A percentile compares a stretch with the other conserved stretches of the same genome.
phyloP scores from a whole-genome alignment of 2,113 vertebrate species.

The Uria aalge region DNA sequence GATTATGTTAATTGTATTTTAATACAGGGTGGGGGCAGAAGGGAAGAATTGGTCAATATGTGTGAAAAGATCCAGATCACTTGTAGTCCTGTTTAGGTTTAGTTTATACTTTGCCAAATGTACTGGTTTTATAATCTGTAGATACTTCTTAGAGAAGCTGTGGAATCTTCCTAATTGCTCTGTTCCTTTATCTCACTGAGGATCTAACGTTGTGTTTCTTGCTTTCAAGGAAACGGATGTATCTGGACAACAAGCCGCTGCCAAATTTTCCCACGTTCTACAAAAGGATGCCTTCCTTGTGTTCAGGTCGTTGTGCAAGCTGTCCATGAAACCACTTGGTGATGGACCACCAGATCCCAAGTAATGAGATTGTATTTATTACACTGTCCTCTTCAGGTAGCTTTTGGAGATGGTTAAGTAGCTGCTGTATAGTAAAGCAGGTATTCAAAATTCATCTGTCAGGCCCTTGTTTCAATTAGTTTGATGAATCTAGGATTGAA shows the following conservation, averaged over 20 bases:
- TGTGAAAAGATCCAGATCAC: background rate
- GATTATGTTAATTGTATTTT: background rate
- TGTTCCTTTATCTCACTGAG: background rate
- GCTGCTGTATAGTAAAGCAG: background rate
- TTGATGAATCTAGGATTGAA: background rate
- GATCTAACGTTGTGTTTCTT: background rate
- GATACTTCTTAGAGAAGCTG: background rate
- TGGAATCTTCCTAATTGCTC: background rate
- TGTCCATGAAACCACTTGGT: slow-evolving; percentile 97
- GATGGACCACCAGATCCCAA: slow-evolving; percentile 98
- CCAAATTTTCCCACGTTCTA: slow-evolving; percentile 90
- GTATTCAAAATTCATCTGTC: background rate
- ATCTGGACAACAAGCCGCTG: slow-evolving; percentile 75
- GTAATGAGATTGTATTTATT: slow-evolving; percentile 69
- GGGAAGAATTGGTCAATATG: background rate
- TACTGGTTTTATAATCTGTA: background rate
- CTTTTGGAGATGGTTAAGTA: background rate
- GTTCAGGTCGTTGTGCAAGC: slow-evolving; percentile 95
- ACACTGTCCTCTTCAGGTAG: background rate
- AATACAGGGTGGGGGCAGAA: background rate
- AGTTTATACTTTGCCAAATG: background rate
- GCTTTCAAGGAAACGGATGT: slow-evolving; percentile 83
- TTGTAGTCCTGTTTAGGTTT: background rate
- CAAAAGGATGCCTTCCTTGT: slow-evolving; percentile 98
- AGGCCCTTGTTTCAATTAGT: background rate